Evolutionary conservation across 2,888 invertebrate species (phyloP).

Genomic region (Leucoma salicis): DNA sequence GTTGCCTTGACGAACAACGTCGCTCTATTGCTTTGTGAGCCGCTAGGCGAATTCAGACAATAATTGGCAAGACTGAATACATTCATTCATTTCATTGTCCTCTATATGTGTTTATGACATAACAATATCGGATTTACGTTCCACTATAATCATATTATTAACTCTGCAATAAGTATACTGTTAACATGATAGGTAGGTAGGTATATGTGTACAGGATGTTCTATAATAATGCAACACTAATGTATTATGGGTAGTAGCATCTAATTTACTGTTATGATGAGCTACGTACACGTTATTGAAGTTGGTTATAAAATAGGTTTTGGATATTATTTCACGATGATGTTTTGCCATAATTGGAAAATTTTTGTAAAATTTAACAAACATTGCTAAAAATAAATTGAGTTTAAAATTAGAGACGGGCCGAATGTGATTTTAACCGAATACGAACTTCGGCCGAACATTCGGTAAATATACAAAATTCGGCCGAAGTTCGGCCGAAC

Average conservation of each 20-base stretch:
- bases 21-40: slow-evolving; percentile 52
- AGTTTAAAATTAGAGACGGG: no score
- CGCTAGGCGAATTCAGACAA: slow-evolving; percentile 54
- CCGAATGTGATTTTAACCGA: no score
- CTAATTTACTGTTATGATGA: slow-evolving; percentile 22
- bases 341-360: no score
- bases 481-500: no score
- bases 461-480: no score
- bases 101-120: slow-evolving; percentile 40
- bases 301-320: background rate
- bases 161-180: slow-evolving; percentile 16
- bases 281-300: slow-evolving; percentile 3
- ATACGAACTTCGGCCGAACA: no score
- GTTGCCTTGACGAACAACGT: slow-evolving; percentile 62
- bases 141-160: slow-evolving; percentile 28
- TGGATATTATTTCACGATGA: no score
- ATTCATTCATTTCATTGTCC: slow-evolving; percentile 56
- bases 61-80: slow-evolving; percentile 58
- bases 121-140: slow-evolving; percentile 27
- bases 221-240: slow-evolving; percentile 15
- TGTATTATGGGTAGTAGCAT: slow-evolving; percentile 15
- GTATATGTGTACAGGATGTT: slow-evolving; percentile 22
- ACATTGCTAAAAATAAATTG: no score
- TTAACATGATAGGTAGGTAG: slow-evolving; percentile 20
- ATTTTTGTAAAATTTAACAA: no score